A percentile compares a stretch with the other conserved stretches of the same genome.
Conservation (phyloP, 2,888 invertebrate species). For the Acrobeloides nanus region DNA sequence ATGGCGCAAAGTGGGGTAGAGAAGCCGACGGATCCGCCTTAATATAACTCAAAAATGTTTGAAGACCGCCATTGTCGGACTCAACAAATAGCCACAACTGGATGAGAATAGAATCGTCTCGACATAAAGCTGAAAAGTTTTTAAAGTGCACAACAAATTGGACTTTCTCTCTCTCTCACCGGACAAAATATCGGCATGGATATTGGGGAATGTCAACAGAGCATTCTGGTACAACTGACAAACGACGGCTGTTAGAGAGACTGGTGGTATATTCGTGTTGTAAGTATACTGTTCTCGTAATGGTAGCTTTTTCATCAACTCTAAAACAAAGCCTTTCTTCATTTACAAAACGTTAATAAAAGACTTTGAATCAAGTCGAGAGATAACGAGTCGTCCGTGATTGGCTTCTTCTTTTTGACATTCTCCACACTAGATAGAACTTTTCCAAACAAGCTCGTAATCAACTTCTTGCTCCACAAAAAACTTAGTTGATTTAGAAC, state of each 20-base stretch:
- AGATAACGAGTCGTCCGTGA: constrained; percentile 4
- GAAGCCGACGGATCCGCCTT: constrained; percentile 70
- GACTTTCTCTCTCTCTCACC: constrained; percentile 59
- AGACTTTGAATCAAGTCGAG: constrained; percentile 19
- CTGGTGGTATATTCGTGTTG: constrained; percentile 16
- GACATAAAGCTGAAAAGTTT: constrained; percentile 74
- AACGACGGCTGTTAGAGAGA: constrained; percentile 56
- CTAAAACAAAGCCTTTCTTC: constrained; percentile 9
- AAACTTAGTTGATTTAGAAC: constrained; percentile 66
- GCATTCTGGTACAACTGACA: constrained; percentile 87
- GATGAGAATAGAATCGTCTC: constrained; percentile 80
- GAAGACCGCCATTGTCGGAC: constrained; percentile 72
- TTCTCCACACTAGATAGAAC: constrained; percentile 33
- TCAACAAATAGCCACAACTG: constrained; percentile 86
- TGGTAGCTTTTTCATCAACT: constrained; percentile 20
- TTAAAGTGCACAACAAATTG: not conserved
- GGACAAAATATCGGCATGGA: constrained; percentile 82
- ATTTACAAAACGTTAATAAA: constrained; percentile 12
- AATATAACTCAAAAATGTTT: constrained; percentile 76
- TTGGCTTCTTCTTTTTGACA: constrained; percentile 9
- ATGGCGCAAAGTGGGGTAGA: constrained; percentile 82
- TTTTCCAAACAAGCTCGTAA: constrained; percentile 56
- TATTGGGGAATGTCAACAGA: constrained; percentile 77
- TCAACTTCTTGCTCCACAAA: constrained; percentile 64
- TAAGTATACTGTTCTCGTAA: constrained; percentile 4